A percentile compares a stretch with the other conserved stretches of the same genome.
phyloP scores from a whole-genome alignment of 2,888 invertebrate species.

The Caenorhabditis sp. region DNA sequence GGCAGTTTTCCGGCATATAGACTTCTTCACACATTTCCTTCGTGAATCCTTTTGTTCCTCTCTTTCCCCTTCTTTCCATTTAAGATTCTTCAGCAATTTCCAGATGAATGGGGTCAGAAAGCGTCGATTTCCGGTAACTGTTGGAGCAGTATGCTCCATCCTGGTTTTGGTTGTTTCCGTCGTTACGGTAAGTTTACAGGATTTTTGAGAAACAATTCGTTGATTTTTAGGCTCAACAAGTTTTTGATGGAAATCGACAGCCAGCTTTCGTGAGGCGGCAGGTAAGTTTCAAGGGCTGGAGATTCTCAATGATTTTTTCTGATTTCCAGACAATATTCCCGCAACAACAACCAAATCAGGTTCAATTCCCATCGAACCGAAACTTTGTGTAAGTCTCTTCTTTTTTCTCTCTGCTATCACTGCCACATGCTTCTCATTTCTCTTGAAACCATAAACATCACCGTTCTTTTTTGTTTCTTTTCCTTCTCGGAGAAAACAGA shows the following conservation, averaged over 20 bases:
- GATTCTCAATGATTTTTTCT: background rate
- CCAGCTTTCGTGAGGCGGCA: slow-evolving; percentile 41
- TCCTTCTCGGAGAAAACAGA: background rate
- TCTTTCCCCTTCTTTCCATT: slow-evolving; percentile 5
- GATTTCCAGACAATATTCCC: slow-evolving; percentile 37
- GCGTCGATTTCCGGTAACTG: slow-evolving; percentile 42
- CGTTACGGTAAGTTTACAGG: slow-evolving; percentile 36
- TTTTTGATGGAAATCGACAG: slow-evolving; percentile 45
- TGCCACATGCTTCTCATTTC: slow-evolving; percentile 16
- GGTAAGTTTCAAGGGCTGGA: background rate
- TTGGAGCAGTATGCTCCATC: slow-evolving; percentile 27
- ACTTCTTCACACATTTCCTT: background rate
- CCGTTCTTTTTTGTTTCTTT: background rate
- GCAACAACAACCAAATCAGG: slow-evolving; percentile 24
- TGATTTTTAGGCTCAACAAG: slow-evolving; percentile 49
- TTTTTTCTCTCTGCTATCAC: background rate
- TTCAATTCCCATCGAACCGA: slow-evolving; percentile 28
- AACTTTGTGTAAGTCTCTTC: slow-evolving; percentile 44
- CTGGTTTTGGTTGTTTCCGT: slow-evolving; percentile 35
- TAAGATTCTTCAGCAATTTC: background rate
- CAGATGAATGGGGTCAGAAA: slow-evolving; percentile 58
- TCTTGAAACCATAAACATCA: background rate
- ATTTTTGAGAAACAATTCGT: background rate
- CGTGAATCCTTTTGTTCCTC: slow-evolving; percentile 2
- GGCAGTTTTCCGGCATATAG: slow-evolving; percentile 3